A percentile compares a stretch with the other conserved stretches of the same genome.
These are phyloP conservation scores for Corvus cornix DNA, from an alignment of 2,113 vertebrate genomes.

Conservation along the genomic window DNA sequence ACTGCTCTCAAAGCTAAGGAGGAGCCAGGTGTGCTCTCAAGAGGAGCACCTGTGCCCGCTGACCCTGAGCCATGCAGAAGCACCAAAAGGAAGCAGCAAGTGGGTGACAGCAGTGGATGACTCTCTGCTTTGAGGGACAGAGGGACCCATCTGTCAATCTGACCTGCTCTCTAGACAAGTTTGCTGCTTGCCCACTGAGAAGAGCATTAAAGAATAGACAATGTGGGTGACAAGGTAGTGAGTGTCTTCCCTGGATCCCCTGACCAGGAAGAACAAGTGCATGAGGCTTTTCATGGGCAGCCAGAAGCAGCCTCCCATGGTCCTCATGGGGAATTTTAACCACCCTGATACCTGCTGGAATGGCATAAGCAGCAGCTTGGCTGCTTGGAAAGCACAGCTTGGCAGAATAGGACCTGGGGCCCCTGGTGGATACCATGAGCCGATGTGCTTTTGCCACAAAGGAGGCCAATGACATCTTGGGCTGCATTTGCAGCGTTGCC, in stretches of 20 bases:
- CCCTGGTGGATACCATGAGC: not conserved
- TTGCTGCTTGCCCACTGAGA: not conserved
- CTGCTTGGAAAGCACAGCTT: not conserved
- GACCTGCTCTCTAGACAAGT: not conserved
- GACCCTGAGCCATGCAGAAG: not conserved
- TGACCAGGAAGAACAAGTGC: not conserved
- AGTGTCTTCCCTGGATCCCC: not conserved
- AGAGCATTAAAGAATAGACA: not conserved
- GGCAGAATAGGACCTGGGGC: not conserved
- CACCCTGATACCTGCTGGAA: not conserved
- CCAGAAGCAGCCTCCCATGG: not conserved
- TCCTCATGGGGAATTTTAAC: not conserved
- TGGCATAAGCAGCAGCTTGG: not conserved
- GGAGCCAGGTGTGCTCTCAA: not conserved
- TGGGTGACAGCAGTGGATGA: rapidly evolving
- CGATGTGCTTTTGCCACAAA: not conserved
- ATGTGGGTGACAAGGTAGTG: not conserved
- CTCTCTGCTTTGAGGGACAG: not conserved
- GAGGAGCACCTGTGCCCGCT: rapidly evolving
- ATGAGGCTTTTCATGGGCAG: not conserved
- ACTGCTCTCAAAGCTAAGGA: not conserved
- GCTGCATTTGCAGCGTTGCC: not conserved
- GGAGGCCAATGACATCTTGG: not conserved
- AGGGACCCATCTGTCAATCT: not conserved
- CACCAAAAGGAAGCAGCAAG: not conserved